phyloP scores from a whole-genome alignment of 1,140 invertebrate genomes.

The Pogonomyrmex barbatus region DNA sequence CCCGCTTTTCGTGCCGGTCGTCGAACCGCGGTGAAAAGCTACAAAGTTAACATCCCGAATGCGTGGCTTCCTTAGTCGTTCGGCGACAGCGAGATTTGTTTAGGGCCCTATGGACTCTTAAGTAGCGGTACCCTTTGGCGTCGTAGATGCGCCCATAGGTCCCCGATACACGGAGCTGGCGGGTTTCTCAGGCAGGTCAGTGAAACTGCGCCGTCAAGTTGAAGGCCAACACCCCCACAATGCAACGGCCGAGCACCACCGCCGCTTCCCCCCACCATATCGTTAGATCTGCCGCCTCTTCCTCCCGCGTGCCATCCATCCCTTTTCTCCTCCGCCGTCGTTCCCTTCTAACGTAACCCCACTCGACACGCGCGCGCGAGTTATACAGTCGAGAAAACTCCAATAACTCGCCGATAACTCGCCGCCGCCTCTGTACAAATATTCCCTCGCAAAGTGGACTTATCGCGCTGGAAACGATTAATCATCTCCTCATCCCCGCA shows the following conservation, averaged over 20 bases:
- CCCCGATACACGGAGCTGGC: constrained; percentile 70
- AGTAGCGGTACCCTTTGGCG: constrained; percentile 75
- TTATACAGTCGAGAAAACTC: constrained; percentile 79
- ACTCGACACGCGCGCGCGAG: constrained; percentile 62
- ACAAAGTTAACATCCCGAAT: constrained; percentile 33
- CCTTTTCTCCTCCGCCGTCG: constrained; percentile 21
- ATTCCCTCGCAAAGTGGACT: constrained; percentile 38
- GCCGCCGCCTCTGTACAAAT: constrained; percentile 56
- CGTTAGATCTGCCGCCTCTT: constrained; percentile 69
- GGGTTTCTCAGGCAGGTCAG: constrained; percentile 87
- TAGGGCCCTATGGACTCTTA: constrained; percentile 67
- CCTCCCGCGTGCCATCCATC: constrained; percentile 47
- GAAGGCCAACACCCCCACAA: constrained; percentile 87
- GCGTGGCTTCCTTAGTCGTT: constrained; percentile 17
- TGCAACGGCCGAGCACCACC: constrained; percentile 82
- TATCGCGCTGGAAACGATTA: constrained; percentile 63
- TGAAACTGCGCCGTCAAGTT: constrained; percentile 87
- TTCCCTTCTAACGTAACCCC: constrained; percentile 54
- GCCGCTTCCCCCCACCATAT: constrained; percentile 60
- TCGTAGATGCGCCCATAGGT: constrained; percentile 62
- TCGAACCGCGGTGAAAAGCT: constrained; percentile 5
- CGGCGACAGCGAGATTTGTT: constrained; percentile 66
- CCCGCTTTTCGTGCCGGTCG: not conserved
- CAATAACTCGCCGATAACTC: constrained; percentile 79
- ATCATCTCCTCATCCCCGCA: not conserved